Percentiles rank a stretch among this genome's conserved stretches.
Evolutionary conservation across 2,113 vertebrate genomes (phyloP).

Genomic region (Gadus macrocephalus): DNA sequence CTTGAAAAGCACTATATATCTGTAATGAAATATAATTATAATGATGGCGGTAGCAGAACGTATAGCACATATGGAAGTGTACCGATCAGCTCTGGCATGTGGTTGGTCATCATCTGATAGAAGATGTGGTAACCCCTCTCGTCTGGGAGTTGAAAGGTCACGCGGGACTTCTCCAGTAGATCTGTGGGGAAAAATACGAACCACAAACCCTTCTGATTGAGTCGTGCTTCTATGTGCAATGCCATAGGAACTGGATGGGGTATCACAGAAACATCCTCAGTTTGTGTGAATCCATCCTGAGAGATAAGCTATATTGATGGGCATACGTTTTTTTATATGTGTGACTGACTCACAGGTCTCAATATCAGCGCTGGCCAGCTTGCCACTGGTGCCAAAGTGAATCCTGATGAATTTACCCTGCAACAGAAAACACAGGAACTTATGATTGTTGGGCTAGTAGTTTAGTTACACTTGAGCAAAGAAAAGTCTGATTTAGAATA

Average conservation of each 20-base stretch:
- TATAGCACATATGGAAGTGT: constrained; percentile 20
- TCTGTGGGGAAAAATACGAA: constrained; percentile 52
- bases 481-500: too few species aligned
- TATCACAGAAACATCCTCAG: neutral
- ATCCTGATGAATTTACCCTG: constrained; percentile 55
- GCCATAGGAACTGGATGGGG: neutral
- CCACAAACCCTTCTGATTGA: neutral
- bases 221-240: neutral
- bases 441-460: neutral
- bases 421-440: neutral
- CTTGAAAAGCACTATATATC: too few species aligned
- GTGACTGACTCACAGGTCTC: constrained; percentile 39
- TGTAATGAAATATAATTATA: too few species aligned
- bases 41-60: neutral
- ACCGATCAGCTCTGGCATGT: constrained; percentile 81
- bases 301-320: too few species aligned
- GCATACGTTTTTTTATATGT: neutral
- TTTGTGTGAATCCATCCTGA: too few species aligned
- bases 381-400: constrained; percentile 44
- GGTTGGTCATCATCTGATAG: constrained; percentile 59
- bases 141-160: constrained; percentile 80
- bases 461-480: neutral
- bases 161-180: constrained; percentile 82
- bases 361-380: constrained; percentile 47
- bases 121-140: constrained; percentile 79